Percentiles rank a stretch among this genome's conserved stretches.
Evolutionary conservation across 2,888 invertebrate genomes (phyloP).

Genomic region (Ypsolopha scabrella): DNA sequence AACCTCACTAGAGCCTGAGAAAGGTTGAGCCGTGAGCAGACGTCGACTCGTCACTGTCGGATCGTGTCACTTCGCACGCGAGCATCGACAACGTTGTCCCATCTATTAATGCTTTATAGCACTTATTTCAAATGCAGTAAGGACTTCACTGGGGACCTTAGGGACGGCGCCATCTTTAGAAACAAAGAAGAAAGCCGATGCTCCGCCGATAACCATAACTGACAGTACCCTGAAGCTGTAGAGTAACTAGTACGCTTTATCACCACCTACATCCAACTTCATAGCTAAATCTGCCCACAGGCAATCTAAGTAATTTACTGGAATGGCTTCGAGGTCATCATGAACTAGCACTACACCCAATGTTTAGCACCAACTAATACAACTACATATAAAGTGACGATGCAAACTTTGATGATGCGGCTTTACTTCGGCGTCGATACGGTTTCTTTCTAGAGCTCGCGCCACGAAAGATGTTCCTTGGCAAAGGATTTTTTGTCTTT

Average conservation of each 20-base stretch:
- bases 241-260: background rate
- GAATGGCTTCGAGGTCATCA: constrained; percentile 17
- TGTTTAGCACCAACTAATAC: constrained; percentile 20
- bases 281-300: constrained; percentile 7
- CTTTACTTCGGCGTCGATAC: background rate
- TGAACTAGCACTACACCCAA: constrained; percentile 3
- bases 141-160: too few relatives aligned
- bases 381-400: constrained; percentile 16
- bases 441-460: background rate
- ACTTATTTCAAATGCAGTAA: too few relatives aligned
- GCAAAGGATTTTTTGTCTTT: too few relatives aligned
- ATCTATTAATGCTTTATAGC: too few relatives aligned
- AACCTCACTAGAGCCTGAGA: too few relatives aligned
- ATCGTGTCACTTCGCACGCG: too few relatives aligned
- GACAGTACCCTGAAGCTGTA: background rate
- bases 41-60: too few relatives aligned
- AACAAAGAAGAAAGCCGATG: background rate
- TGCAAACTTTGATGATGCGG: background rate
- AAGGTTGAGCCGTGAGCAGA: too few relatives aligned
- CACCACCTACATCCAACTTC: background rate
- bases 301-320: constrained; percentile 16
- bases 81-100: too few relatives aligned
- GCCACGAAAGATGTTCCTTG: too few relatives aligned
- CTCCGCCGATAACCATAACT: background rate
- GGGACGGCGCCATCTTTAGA: too few relatives aligned